These are phyloP conservation scores for Pangasius mekongensis DNA, from an alignment of 2,797 vertebrate species.

Conservation along the genomic window DNA sequence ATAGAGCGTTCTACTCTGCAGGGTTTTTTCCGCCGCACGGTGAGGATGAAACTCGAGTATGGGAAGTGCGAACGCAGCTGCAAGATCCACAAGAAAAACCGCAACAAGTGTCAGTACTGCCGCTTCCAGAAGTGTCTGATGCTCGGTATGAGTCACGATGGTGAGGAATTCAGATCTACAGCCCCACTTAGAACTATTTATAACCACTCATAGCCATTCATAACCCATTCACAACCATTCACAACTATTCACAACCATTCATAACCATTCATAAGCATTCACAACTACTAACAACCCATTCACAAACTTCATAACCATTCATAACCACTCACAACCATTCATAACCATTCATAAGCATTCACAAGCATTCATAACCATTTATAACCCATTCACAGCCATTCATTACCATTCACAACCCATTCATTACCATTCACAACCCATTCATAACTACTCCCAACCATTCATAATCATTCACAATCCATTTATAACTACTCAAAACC, in stretches of 20 bases:
- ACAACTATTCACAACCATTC: not conserved
- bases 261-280: too few species aligned
- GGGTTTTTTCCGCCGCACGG: conserved; percentile 87
- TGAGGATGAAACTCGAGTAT: conserved; percentile 87
- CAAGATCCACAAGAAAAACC: conserved; percentile 87
- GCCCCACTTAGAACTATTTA: not conserved
- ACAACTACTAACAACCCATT: too few species aligned
- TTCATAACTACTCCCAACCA: too few species aligned
- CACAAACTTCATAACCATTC: too few species aligned
- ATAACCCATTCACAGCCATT: too few species aligned
- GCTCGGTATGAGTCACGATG: conserved; percentile 85
- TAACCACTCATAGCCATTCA: not conserved
- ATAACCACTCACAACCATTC: not conserved
- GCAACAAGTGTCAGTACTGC: conserved; percentile 89
- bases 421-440: not conserved
- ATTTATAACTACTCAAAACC: too few species aligned
- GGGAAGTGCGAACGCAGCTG: conserved; percentile 85
- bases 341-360: not conserved
- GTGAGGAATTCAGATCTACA: conserved; percentile 67
- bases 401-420: not conserved
- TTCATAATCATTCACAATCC: not conserved
- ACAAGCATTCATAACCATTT: not conserved
- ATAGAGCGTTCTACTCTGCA: conserved; percentile 50
- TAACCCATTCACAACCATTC: not conserved
- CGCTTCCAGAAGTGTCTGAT: conserved; percentile 88